Conservation (phyloP, 2,888 invertebrate genomes). For the Carcina quercana region DNA sequence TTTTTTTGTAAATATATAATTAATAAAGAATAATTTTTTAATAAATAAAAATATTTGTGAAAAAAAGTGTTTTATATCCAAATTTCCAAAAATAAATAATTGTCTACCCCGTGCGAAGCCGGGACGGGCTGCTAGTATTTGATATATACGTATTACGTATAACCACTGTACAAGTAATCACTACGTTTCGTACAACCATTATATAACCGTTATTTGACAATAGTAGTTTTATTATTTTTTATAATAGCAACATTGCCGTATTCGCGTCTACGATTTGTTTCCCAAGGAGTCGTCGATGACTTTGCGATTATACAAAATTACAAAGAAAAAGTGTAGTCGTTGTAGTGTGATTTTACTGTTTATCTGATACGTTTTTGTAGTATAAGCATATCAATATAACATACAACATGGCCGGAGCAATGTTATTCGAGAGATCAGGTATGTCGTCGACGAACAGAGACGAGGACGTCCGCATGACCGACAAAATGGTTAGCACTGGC, state of each 20-base stretch:
- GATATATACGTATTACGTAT: too few species aligned
- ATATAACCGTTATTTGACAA: too few species aligned
- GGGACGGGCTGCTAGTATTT: too few species aligned
- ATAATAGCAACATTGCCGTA: too few species aligned
- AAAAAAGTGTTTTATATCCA: too few species aligned
- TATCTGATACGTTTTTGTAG: conserved; percentile 51
- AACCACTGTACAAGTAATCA: too few species aligned
- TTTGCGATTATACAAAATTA: conserved; percentile 73
- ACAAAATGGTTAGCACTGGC: conserved; percentile 85
- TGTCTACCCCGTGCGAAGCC: too few species aligned
- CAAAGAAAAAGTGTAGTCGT: conserved; percentile 64
- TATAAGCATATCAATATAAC: conserved; percentile 66
- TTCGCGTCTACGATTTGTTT: conserved; percentile 72
- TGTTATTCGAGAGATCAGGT: conserved; percentile 90
- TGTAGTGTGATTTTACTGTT: conserved; percentile 56
- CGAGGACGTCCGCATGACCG: conserved; percentile 82
- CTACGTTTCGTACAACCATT: too few species aligned
- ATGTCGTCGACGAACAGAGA: conserved; percentile 83
- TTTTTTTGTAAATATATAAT: too few species aligned
- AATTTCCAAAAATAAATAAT: too few species aligned
- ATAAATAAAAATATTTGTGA: too few species aligned
- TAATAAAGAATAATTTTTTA: too few species aligned
- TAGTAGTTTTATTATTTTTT: conserved; percentile 13
- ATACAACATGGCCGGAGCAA: conserved; percentile 90
- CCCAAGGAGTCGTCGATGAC: conserved; percentile 70